A percentile compares a stretch with the other conserved stretches of the same genome.
phyloP scores from a whole-genome alignment of 2,888 invertebrate genomes.

The Ichneumoninae sp. region DNA sequence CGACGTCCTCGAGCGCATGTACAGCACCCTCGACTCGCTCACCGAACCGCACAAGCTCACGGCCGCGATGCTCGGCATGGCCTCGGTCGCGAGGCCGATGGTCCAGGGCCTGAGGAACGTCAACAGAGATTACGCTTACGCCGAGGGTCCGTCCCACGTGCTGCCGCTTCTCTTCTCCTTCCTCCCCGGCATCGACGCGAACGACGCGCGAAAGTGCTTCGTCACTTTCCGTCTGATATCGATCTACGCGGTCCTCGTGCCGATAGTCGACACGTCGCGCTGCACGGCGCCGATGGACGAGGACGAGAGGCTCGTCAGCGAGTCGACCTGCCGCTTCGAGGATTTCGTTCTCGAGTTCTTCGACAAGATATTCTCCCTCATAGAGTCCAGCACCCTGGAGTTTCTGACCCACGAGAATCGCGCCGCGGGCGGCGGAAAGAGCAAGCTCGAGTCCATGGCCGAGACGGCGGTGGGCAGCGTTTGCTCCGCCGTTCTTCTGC shows the following conservation, averaged over 20 bases:
- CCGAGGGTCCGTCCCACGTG: constrained; percentile 92
- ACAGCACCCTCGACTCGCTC: constrained; percentile 92
- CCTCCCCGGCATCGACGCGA: constrained; percentile 95
- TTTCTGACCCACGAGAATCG: constrained; percentile 87
- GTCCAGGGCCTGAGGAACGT: constrained; percentile 84
- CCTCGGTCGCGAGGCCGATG: constrained; percentile 89
- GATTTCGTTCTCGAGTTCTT: constrained; percentile 95
- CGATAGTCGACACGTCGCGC: constrained; percentile 93
- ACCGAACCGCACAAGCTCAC: constrained; percentile 95
- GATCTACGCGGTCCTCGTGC: constrained; percentile 91
- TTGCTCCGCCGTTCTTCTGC: constrained; percentile 89
- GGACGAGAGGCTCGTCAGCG: constrained; percentile 91
- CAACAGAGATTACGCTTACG: constrained; percentile 85
- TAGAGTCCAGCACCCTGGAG: constrained; percentile 90
- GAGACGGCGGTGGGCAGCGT: constrained; percentile 90
- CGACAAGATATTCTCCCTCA: constrained; percentile 90
- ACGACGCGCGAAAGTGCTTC: constrained; percentile 92
- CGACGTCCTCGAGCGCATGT: constrained; percentile 92
- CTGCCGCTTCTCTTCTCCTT: constrained; percentile 92
- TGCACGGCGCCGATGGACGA: constrained; percentile 90
- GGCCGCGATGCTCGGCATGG: constrained; percentile 89
- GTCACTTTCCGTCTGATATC: constrained; percentile 92
- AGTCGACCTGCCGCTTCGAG: constrained; percentile 94
- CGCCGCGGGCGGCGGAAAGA: constrained; percentile 85
- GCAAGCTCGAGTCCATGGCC: constrained; percentile 89